A percentile compares a stretch with the other conserved stretches of the same genome.
Conservation (phyloP, 2,797 vertebrate species). For the Hirundo rustica region DNA sequence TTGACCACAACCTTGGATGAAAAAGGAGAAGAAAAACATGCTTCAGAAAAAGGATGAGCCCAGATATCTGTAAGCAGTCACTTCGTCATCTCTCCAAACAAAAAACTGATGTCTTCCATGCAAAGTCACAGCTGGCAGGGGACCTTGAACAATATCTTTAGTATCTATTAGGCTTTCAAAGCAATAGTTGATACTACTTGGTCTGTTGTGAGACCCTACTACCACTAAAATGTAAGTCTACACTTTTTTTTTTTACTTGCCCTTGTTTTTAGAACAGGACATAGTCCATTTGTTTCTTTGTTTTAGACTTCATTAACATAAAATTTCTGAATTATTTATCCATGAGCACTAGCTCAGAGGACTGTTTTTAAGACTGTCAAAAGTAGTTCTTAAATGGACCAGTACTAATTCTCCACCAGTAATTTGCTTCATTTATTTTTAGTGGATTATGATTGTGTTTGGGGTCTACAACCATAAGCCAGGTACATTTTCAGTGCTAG, state of each 20-base stretch:
- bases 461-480: neutral
- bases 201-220: neutral
- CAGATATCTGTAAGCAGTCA: neutral
- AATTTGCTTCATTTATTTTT: neutral
- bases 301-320: neutral
- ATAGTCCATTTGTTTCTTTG: neutral
- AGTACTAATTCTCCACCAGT: neutral
- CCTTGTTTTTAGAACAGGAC: neutral
- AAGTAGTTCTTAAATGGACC: neutral
- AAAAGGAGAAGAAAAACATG: neutral
- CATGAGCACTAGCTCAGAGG: neutral
- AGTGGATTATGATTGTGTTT: neutral
- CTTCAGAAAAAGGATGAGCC: neutral
- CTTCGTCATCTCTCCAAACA: neutral
- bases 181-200: neutral
- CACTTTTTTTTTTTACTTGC: neutral
- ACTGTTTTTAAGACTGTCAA: neutral
- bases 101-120: neutral
- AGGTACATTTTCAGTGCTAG: neutral
- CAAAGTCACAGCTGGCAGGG: neutral
- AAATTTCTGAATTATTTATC: neutral
- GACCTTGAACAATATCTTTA: neutral
- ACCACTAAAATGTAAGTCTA: neutral
- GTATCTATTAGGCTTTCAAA: neutral
- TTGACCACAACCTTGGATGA: constrained; percentile 91